A percentile compares a stretch with the other conserved stretches of the same genome.
Evolutionary conservation across 2,797 vertebrate genomes (phyloP).

Genomic region (Hippoglossus hippoglossus): DNA sequence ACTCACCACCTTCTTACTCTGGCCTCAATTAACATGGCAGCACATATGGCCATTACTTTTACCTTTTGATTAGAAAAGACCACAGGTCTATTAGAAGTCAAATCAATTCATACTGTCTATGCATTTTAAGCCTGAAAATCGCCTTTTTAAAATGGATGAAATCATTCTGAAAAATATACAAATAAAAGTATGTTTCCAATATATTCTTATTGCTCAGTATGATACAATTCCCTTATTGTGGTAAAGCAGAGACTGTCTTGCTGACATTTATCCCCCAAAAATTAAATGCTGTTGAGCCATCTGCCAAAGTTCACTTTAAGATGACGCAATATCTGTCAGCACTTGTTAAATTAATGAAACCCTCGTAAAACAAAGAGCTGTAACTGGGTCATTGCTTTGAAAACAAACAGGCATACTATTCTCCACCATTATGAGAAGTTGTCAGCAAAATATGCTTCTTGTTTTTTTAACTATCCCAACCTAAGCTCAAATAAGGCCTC

Average conservation of each 20-base stretch:
- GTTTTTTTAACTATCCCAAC: too few relatives aligned
- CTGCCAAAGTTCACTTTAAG: conserved; percentile 56
- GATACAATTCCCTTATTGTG: neutral
- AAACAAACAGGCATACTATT: conserved; percentile 54
- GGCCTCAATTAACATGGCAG: conserved; percentile 37
- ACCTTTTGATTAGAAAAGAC: conserved; percentile 2
- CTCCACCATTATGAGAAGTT: conserved; percentile 12
- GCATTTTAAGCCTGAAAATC: neutral
- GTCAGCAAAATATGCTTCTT: conserved; percentile 8
- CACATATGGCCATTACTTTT: conserved; percentile 11
- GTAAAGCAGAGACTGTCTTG: conserved; percentile 7
- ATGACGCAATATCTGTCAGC: conserved; percentile 62
- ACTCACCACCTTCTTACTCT: conserved; percentile 53
- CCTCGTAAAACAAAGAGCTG: conserved; percentile 42
- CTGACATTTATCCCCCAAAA: conserved; percentile 9
- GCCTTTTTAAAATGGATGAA: neutral
- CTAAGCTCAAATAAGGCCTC: neutral
- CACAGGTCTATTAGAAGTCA: too few relatives aligned
- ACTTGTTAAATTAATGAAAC: conserved; percentile 62
- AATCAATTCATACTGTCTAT: too few relatives aligned
- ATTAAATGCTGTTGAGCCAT: conserved; percentile 44
- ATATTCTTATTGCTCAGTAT: neutral
- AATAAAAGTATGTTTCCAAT: neutral
- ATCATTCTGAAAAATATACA: neutral
- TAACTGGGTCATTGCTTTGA: conserved; percentile 62